These are phyloP conservation scores for Spisula subtruncata DNA, from an alignment of 2,888 invertebrate genomes.

Conservation along the genomic window DNA sequence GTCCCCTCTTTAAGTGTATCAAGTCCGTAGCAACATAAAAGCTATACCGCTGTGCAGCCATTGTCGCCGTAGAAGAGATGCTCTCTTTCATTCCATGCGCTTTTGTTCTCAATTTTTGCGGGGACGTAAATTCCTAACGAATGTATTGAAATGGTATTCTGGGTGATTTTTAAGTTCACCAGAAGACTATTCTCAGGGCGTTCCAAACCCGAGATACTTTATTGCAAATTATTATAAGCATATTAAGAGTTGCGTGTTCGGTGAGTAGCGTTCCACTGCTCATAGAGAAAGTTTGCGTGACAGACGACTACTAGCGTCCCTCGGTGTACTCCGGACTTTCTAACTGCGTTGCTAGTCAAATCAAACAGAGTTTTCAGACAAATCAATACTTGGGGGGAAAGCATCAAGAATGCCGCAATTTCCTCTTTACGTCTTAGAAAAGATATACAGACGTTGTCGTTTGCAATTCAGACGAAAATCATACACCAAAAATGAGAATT, in stretches of 20 bases:
- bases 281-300: slow-evolving; percentile 49
- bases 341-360: slow-evolving; percentile 68
- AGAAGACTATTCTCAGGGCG: slow-evolving; percentile 71
- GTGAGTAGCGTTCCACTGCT: slow-evolving; percentile 42
- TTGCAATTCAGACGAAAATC: slow-evolving; percentile 20
- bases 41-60: slow-evolving; percentile 61
- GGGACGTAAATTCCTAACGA: slow-evolving; percentile 72
- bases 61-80: slow-evolving; percentile 22
- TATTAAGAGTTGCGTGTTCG: slow-evolving; percentile 77
- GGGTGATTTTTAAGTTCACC: slow-evolving; percentile 73
- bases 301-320: slow-evolving; percentile 58
- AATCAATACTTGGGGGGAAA: slow-evolving; percentile 45
- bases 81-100: slow-evolving; percentile 48
- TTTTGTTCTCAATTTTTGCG: slow-evolving; percentile 41
- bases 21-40: slow-evolving; percentile 58
- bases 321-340: slow-evolving; percentile 65
- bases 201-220: slow-evolving; percentile 74
- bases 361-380: slow-evolving; percentile 58
- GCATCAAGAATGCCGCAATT: slow-evolving; percentile 36
- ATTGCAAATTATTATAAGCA: slow-evolving; percentile 80
- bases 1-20: slow-evolving; percentile 43
- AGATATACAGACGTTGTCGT: slow-evolving; percentile 18
- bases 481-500: background rate
- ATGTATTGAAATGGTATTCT: slow-evolving; percentile 77
- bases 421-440: slow-evolving; percentile 34